Base-by-base conservation (phyloP, 2,888 invertebrate genomes). In the Lasioglossum morio region DNA sequence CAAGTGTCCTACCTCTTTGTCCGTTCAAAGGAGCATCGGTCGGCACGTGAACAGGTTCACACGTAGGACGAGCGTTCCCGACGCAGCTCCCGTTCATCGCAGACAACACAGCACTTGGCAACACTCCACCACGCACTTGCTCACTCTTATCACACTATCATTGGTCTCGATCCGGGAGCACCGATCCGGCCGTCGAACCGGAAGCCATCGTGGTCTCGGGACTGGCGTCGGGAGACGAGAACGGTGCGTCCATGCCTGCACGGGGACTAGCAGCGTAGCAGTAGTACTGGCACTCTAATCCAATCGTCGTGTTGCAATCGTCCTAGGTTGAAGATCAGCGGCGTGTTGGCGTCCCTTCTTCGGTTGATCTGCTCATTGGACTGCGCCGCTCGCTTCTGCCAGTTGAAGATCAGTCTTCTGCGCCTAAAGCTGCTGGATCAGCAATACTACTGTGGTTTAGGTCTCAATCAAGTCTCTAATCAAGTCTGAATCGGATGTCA, bases 301-400 rank as follows among this genome's bases (percentile, higher is more conserved):
- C n/a, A 53, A 53, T 53, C 53, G 53, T 53, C 53, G 48, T 23
- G 79, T 70, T 46, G 46, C 46, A 46, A 46, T 46, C 70, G 82
- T 69, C 40, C 43, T 27, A 89, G 86, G 70, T 89, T 89, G 80
- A 81, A 91, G 70, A 93, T 93, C 37, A 94, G 80, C 30, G 93
- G 94, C n/a, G 84, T 82, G 37, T 91, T 92, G 1, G 87, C 88
- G 48, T 94, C 93, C 93, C 94, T 94, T 37, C 53, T 53, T 23
- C 91, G 92, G 81, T 94, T 93, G 75, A 94, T 93, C 53, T 94
- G 93, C 53, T 94, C 94, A 74, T 89, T 94, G 2, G 94, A 94
- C 48, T 93, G 94, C 14, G 91, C 91, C 7, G 85, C 88, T 69
- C 94, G 88, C 77, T 91, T 92, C 73, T 91, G 90, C 12, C 86